Base-by-base conservation (phyloP, 2,797 vertebrate species). In the Trachurus trachurus region DNA sequence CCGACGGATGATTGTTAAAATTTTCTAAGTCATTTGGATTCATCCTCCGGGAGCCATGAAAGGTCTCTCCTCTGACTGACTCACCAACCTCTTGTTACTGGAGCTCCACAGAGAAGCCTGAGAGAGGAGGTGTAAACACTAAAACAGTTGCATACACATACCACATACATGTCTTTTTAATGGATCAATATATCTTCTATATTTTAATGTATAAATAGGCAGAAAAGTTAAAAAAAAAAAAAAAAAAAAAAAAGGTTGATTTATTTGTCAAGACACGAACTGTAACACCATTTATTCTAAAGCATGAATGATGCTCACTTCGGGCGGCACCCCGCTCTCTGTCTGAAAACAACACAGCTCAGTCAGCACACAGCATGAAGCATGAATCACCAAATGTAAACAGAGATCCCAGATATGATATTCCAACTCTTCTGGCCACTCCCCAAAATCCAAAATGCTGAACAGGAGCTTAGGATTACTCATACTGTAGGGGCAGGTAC, bases 291-390 rank as follows among this genome's bases (percentile, higher is more conserved):
- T 15, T 19, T 45, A 56, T 34, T 13, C 44, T 50, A 21, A 45
- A 13, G 12, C 40, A n/a, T 26, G 21, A 40, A 39, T 9, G 9
- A 13, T 7, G 6, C 54, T 61, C 1, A 12, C 16, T 22, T 9
- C 52, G 58, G 69, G 16, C 13, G 9, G 22, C 44, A 26, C 34
- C 19, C 45, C 58, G 47, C 37, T 65, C 50, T 45, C 31, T 37
- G 29, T 75, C 53, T 49, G 44, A 71, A 49, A 60, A 70, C 50
- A 66, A 31, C 50, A 31, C 50, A 52, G 49, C 54, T 64, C n/a
- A 49, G 37, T 63, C 53, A 12, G 56, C 45, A 17, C 65, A 47
- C 31, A 63, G 31, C 29, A n/a, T 50, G 29, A 78, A 65, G 34
- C 22, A 54, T 54, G 59, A 69, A 74, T 60, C 59, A 67, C 56